phyloP scores from a whole-genome alignment of 1,140 invertebrate species.

The Lycorma delicatula region DNA sequence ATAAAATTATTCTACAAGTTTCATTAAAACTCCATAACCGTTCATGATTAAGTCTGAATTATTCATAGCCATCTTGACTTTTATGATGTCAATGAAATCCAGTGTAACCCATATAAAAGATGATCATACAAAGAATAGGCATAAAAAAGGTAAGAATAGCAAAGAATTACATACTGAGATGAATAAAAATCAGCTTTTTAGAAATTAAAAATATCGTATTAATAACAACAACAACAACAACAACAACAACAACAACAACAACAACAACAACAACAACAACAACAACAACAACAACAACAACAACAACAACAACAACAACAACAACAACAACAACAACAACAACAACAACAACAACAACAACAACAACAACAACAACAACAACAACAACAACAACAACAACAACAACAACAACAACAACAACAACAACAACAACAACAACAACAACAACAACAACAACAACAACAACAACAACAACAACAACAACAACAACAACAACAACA shows the following conservation, averaged over 20 bases:
- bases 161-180: no score
- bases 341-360: constrained; percentile 1
- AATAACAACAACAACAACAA: constrained; percentile 1
- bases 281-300: constrained; percentile 1
- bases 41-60: no score
- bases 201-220: background rate
- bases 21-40: no score
- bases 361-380: background rate
- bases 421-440: background rate
- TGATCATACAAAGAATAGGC: no score
- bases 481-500: background rate
- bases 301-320: background rate
- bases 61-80: no score
- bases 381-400: background rate
- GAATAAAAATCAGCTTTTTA: no score
- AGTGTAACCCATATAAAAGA: no score
- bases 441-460: background rate
- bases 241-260: background rate
- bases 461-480: constrained; percentile 1
- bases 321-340: background rate
- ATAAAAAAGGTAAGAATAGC: no score
- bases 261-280: background rate
- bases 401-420: constrained; percentile 1
- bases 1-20: no score
- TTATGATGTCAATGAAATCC: no score